Base-by-base conservation (phyloP, 1,140 invertebrate genomes). In the Caenorhabditis latens region DNA sequence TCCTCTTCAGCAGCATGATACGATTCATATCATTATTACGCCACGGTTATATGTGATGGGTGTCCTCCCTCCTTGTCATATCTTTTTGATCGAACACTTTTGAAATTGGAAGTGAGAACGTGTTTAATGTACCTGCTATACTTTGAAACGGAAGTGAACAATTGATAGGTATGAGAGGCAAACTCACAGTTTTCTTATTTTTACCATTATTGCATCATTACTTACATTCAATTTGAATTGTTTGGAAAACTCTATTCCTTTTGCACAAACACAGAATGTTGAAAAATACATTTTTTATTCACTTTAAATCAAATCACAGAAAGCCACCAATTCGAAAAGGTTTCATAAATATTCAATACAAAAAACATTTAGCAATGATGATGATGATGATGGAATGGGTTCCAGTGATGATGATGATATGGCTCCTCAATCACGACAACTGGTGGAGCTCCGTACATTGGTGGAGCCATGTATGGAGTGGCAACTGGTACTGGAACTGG, bases 321-420 rank as follows among this genome's bases (percentile, higher is more conserved):
- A 24, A 71, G 4, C 14, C 16, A 4, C 24, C 21, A 7, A 6
- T 32, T 14, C 21, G 61, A 24, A 24, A 63, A 63, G 8, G 11
- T 11, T 32, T 21, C 65, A 67, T 11, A 32, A 11, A 9, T 42
- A 40, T 21, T 58, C 57, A 0, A 32, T 32, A 16, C 7, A 7
- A 24, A 21, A 63, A 63, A 32, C 9, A 32, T 4, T 71, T 71
- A 71, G 65, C 65, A 71, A 71, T 71, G 65, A 71, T 79, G 71
- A 79, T 79, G 71, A 24, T 79, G 71, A 79, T 79, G 71, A 79
- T 79, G 71, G n/a, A 50, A 79, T 79, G 71, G 71, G 21, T 79
- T 53, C 65, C 65, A 71, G 43, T 71, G 65, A 46, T 71, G 65
- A 71, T 71, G 65, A 71, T 71, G 65, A 46, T 71, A 71, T 71